These are phyloP conservation scores for Chalcosyrphus nemorum DNA, from an alignment of 2,888 invertebrate genomes.

Conservation along the genomic window DNA sequence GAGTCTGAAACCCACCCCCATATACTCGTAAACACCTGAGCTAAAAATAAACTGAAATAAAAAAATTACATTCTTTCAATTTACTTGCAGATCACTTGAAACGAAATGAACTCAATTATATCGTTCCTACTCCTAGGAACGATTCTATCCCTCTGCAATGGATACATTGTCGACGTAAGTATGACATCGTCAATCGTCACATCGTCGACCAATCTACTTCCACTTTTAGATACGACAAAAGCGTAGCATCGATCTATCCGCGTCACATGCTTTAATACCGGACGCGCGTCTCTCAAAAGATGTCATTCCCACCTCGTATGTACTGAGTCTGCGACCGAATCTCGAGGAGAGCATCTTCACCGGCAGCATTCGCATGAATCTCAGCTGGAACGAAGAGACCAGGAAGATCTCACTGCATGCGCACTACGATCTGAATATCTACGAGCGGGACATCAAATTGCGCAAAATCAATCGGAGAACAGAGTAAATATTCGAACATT, in stretches of 20 bases:
- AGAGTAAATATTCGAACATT: constrained; percentile 73
- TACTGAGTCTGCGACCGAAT: constrained; percentile 86
- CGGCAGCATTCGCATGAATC: constrained; percentile 87
- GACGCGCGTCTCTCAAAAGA: constrained; percentile 86
- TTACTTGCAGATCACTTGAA: constrained; percentile 26
- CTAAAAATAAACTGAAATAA: constrained; percentile 38
- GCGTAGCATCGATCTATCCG: constrained; percentile 88
- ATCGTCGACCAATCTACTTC: not conserved
- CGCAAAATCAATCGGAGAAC: constrained; percentile 76
- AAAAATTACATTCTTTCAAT: not conserved
- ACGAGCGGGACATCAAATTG: constrained; percentile 83
- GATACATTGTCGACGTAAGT: constrained; percentile 69
- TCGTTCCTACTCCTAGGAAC: constrained; percentile 74
- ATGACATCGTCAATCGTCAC: not conserved
- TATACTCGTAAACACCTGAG: constrained; percentile 1
- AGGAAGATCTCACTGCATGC: constrained; percentile 87
- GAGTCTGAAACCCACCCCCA: not conserved
- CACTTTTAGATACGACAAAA: constrained; percentile 79
- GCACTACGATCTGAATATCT: constrained; percentile 85
- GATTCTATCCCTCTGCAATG: constrained; percentile 71
- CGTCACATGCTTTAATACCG: constrained; percentile 86
- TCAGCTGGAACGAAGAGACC: constrained; percentile 86
- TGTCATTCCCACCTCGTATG: constrained; percentile 86
- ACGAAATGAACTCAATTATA: constrained; percentile 70
- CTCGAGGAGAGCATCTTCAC: constrained; percentile 86